Evolutionary conservation across 2,113 vertebrate genomes (phyloP).

Genomic region (Theristicus caerulescens): DNA sequence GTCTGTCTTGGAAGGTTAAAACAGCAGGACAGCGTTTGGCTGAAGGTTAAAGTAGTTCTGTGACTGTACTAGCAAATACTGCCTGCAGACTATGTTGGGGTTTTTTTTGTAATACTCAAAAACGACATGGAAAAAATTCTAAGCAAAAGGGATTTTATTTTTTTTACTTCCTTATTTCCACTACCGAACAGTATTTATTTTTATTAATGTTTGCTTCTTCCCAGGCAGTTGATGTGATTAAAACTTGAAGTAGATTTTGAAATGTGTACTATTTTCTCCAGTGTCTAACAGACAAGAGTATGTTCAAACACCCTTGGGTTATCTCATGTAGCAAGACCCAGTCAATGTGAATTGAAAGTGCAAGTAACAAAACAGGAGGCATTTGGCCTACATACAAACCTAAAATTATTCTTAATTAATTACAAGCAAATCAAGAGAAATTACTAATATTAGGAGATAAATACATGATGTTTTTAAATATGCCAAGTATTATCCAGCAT

Average conservation of each 20-base stretch:
- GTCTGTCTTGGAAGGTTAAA: neutral
- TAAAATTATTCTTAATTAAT: neutral
- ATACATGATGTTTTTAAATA: neutral
- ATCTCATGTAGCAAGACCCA: neutral
- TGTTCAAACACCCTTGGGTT: neutral
- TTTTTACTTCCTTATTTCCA: neutral
- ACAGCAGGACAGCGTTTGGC: neutral
- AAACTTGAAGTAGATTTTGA: neutral
- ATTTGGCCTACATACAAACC: neutral
- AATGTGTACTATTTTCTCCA: neutral
- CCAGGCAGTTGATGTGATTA: neutral
- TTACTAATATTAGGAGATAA: neutral
- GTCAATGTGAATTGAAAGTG: neutral
- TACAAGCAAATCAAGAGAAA: neutral
- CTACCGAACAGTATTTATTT: constrained; percentile 10
- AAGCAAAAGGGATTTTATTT: neutral
- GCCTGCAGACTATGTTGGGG: neutral
- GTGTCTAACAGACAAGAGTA: neutral
- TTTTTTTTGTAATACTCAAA: neutral
- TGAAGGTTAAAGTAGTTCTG: constrained; percentile 8
- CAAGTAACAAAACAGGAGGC: neutral
- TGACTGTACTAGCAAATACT: neutral
- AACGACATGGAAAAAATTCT: neutral
- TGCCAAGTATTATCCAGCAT: neutral
- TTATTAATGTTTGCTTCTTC: neutral